Evolutionary conservation across 2,888 invertebrate genomes (phyloP), one percentile per base, ranked within the genome.

Genomic region (Calephelis perditalis): DNA sequence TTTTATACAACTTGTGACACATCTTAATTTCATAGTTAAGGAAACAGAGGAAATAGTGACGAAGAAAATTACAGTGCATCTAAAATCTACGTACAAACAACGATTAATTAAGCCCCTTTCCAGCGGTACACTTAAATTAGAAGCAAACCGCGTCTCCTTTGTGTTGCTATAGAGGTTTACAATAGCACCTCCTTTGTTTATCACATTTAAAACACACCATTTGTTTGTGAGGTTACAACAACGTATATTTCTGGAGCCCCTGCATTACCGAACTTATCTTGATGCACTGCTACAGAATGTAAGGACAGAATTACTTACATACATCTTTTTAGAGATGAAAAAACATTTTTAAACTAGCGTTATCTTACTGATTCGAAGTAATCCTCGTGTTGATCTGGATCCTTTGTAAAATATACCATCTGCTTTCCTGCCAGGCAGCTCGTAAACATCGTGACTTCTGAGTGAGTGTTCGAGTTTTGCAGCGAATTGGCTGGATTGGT

Each of bases 31-130:
- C 40, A 40, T 40, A 8, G 40, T 40, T 40, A 65, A 65, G 63
- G 62, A 60, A 65, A 61, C 62, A 67, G 65, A 64, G 56, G 57
- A 60, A 65, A 67, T 62, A 64, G 60, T 63, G 67, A 67, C 70
- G 67, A 70, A 67, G 66, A 63, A 59, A 67, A 65, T 63, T 66
- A 67, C 68, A 68, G 66, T 68, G 70, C 69, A 70, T 65, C 52
- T 54, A 54, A 10, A n/a, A 70, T 68, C 65, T 63, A 66, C 67
- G 58, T 67, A 63, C 65, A 67, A 72, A 64, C 69, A 69, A 68
- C 74, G 66, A 73, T 73, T 73, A 75, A 77, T 74, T 73, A 74
- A 72, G 70, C 70, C 70, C 70, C 64, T 71, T 71, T 69, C 67
- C 61, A 62, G 68, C 60, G 64, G 65, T 63, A 65, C 65, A 69